Base-by-base conservation (phyloP, 2,888 invertebrate genomes). In the Cybosia mesomella region DNA sequence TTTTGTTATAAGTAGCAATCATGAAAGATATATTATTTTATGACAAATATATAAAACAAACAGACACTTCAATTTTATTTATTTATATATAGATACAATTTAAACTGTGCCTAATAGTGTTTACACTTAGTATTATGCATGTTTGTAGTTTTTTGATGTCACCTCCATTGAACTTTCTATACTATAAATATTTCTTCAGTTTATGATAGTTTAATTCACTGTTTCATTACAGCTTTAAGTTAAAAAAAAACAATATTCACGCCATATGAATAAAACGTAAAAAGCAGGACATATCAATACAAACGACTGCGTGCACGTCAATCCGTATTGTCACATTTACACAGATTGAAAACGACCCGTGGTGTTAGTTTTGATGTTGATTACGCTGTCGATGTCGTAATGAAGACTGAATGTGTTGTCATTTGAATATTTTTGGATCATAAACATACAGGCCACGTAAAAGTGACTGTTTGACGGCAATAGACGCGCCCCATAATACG, bases 281-380 rank as follows among this genome's bases (percentile, higher is more conserved):
- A 0, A 18, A 49, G 49, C 49, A n/a, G n/a, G 49, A 49, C n/a
- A n/a, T 43, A 43, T 49, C 49, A 49, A 49, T 49, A 49, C n/a
- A 49, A 49, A 49, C 9, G 49, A 49, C 2, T 9, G 49, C n/a
- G 49, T 49, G 18, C n/a, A 49, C n/a, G 49, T 49, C n/a, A 49
- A 49, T n/a, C n/a, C n/a, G 9, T 49, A 49, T 49, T 49, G 49
- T 49, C 8, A n/a, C n/a, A n/a, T 49, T n/a, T n/a, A 49, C 49
- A 49, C 49, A 49, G n/a, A 49, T 49, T 49, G n/a, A 49, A 49
- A 49, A 49, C 49, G 49, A 49, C n/a, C 49, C 49, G 43, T 7
- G 15, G 43, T 43, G 43, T 49, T 49, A 9, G n/a, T 49, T 49
- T 49, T 49, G n/a, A n/a, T 49, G n/a, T 49, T 49, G n/a, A 49